Evolutionary conservation across 2,113 vertebrate species (phyloP).

Genomic region (Labeo rohita): DNA sequence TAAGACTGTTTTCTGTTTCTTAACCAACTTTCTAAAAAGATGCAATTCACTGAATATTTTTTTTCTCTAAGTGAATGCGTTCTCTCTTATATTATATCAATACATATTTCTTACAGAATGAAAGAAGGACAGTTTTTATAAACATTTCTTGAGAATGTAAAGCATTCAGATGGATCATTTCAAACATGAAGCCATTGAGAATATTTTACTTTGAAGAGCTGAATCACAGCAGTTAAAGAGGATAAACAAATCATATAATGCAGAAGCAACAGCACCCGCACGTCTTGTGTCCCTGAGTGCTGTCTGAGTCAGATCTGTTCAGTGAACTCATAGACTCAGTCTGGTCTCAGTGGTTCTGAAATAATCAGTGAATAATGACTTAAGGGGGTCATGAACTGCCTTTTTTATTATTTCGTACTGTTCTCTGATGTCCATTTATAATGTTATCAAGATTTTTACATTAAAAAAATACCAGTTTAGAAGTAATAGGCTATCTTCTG

Average conservation of each 20-base stretch:
- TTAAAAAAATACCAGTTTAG: too few relatives aligned
- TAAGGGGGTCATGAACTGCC: too few relatives aligned
- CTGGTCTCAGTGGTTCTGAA: background rate
- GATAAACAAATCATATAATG: background rate
- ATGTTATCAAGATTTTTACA: too few relatives aligned
- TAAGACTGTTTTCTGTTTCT: background rate
- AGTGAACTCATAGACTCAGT: background rate
- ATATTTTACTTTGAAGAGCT: background rate
- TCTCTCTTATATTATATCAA: background rate
- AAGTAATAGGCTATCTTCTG: too few relatives aligned
- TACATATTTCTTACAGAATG: background rate
- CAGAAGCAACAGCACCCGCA: background rate
- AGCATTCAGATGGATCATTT: background rate
- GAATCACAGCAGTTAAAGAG: background rate
- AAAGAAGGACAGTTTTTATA: background rate
- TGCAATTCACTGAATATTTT: background rate
- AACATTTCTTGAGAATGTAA: background rate
- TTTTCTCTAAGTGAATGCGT: background rate
- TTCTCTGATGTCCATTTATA: too few relatives aligned
- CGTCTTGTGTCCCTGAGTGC: constrained; percentile 17
- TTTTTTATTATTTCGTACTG: too few relatives aligned
- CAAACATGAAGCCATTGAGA: background rate
- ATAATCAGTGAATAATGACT: background rate
- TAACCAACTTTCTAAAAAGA: background rate
- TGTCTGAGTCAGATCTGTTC: constrained; percentile 27